Percentiles rank a stretch among this genome's conserved stretches.
Evolutionary conservation across 2,888 invertebrate species (phyloP).

Genomic region (Cheilosia pagana): DNA sequence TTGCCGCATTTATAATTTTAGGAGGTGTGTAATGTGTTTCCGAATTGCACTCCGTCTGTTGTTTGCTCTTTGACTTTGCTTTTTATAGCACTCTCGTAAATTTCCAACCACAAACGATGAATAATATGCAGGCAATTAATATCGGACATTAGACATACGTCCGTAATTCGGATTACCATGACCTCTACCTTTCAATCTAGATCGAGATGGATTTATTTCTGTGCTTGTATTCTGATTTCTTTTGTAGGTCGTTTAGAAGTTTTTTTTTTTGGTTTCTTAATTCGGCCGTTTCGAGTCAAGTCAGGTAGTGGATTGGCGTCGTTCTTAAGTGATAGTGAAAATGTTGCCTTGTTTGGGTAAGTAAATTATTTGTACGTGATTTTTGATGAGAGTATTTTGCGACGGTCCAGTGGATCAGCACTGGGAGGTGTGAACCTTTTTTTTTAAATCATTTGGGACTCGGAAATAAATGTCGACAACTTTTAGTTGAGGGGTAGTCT

Average conservation of each 20-base stretch:
- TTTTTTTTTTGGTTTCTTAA: not conserved
- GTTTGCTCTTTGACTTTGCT: slow-evolving; percentile 12
- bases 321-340: slow-evolving; percentile 34
- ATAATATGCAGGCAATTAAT: slow-evolving; percentile 66
- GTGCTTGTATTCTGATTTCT: slow-evolving; percentile 28
- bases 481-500: too few relatives aligned
- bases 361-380: slow-evolving; percentile 42
- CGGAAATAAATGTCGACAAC: too few relatives aligned
- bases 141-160: slow-evolving; percentile 40
- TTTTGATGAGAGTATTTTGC: not conserved
- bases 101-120: slow-evolving; percentile 50
- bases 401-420: too few relatives aligned
- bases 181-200: slow-evolving; percentile 61
- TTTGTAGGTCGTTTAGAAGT: slow-evolving; percentile 27
- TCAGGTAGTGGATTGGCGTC: slow-evolving; percentile 38
- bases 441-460: too few relatives aligned
- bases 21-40: not conserved
- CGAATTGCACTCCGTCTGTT: slow-evolving; percentile 33
- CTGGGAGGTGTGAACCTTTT: too few relatives aligned
- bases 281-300: slow-evolving; percentile 47
- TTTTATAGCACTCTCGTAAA: slow-evolving; percentile 52
- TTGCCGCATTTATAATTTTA: not conserved
- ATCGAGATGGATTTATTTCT: slow-evolving; percentile 46
- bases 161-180: slow-evolving; percentile 31
- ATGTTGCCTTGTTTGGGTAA: slow-evolving; percentile 21